Evolutionary conservation across 2,888 invertebrate genomes (phyloP), one percentile per base, ranked within the genome.

Genomic region (Drosophila melanosoma): DNA sequence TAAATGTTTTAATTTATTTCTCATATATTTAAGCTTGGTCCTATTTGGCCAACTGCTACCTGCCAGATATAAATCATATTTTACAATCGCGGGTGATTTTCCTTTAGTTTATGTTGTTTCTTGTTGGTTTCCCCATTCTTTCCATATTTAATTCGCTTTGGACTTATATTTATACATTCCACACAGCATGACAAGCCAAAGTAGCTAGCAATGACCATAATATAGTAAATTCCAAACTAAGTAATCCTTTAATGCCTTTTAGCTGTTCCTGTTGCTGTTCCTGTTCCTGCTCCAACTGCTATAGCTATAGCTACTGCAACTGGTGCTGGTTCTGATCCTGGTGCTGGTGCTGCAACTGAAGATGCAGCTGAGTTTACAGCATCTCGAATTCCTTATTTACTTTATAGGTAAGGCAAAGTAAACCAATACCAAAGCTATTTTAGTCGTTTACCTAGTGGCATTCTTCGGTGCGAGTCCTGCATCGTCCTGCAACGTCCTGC

Each of bases 351-450:
- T 20, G 23, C 45, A 23, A 8, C 69, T 59, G 64, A 38, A 48
- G 68, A 65, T 49, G 62, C 69, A 63, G 61, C 63, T 62, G 40
- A 57, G 45, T 26, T 58, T 12, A 49, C 67, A 68, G 74, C 83
- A 80, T 74, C 84, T 85, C 84, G 74, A 85, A 85, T 87, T 87
- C 87, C 81, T 84, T 85, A 85, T 84, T 87, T 85, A 85, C 87
- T 82, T 87, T 76, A 87, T 87, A 71, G 81, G 74, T 69, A 69
- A 51, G 70, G 80, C 70, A 71, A 76, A 74, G 74, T 73, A 74
- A 77, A 76, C 79, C 82, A 84, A 84, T 87, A 81, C 74, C 75
- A 42, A 75, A 76, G 87, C 81, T 79, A 85, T 87, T 87, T 87
- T 76, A 87, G 81, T 79, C 73, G 82, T 80, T 82, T 86, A 78